Evolutionary conservation across 2,113 vertebrate species (phyloP).

Genomic region (Henicopernis longicauda): DNA sequence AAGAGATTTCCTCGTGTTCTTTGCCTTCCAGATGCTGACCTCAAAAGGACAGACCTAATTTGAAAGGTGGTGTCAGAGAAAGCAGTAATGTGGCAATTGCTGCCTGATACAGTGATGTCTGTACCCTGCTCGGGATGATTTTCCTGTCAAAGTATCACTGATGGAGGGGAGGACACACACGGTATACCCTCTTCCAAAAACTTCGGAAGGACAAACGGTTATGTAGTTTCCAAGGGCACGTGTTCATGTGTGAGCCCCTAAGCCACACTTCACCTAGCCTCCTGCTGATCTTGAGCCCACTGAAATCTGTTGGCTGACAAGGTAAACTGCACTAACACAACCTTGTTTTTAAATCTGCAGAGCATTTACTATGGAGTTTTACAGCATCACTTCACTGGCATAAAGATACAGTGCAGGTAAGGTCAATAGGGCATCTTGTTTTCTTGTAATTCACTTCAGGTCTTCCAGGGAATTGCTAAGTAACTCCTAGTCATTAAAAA

Average conservation of each 20-base stretch:
- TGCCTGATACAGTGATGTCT: not conserved
- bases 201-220: not conserved
- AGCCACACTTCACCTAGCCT: not conserved
- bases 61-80: not conserved
- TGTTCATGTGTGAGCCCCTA: not conserved
- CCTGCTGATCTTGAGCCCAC: not conserved
- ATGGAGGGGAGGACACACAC: not conserved
- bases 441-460: not conserved
- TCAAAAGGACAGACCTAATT: not conserved
- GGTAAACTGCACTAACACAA: not conserved
- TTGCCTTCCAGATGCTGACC: not conserved
- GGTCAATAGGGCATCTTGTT: not conserved
- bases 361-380: not conserved
- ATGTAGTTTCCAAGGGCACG: rapidly evolving
- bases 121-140: not conserved
- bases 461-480: conserved; percentile 13
- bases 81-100: not conserved
- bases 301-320: not conserved
- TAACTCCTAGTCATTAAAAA: not conserved
- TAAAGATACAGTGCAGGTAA: not conserved
- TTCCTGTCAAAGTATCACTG: not conserved
- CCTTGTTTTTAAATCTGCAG: not conserved
- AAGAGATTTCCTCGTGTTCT: not conserved
- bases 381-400: not conserved
- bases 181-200: not conserved